Percentiles rank a stretch among this genome's conserved stretches.
Conservation (phyloP, 92 coral and sea anemone genomes). For the Siderastrea radians region DNA sequence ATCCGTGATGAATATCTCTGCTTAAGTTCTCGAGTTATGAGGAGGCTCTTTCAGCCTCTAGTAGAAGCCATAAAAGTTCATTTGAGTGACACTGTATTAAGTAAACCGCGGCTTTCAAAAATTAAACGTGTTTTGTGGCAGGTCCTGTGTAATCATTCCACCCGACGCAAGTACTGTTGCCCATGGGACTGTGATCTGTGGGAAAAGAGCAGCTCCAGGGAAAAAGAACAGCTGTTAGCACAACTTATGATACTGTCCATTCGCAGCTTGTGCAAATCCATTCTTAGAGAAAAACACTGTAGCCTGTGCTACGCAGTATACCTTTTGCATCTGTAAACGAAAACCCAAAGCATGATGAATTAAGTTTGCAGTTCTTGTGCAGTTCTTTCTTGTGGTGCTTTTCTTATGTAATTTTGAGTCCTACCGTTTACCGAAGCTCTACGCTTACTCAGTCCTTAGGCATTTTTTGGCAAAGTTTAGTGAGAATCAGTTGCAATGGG, state of each 20-base stretch:
- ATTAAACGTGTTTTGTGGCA: not conserved
- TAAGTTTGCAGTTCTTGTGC: too few species aligned
- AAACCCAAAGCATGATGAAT: too few species aligned
- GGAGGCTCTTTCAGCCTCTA: not conserved
- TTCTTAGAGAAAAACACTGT: too few species aligned
- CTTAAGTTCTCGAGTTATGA: not conserved
- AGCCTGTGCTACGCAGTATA: too few species aligned
- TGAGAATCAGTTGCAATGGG: too few species aligned
- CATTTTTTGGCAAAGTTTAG: too few species aligned
- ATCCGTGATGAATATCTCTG: not conserved
- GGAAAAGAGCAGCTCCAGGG: not conserved
- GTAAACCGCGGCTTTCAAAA: not conserved
- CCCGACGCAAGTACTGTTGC: not conserved
- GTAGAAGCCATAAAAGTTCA: not conserved
- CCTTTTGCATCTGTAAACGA: too few species aligned
- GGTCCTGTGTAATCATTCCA: not conserved
- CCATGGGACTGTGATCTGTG: constrained; percentile 18
- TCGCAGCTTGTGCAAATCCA: not conserved
- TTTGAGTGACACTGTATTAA: not conserved
- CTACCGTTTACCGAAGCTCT: too few species aligned
- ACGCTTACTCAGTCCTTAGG: too few species aligned
- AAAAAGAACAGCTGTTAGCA: not conserved
- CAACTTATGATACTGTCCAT: constrained; percentile 6
- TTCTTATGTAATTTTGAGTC: too few species aligned
- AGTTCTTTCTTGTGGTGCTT: too few species aligned